phyloP scores from a whole-genome alignment of 2,797 vertebrate species.

The Lacerta viridis region DNA sequence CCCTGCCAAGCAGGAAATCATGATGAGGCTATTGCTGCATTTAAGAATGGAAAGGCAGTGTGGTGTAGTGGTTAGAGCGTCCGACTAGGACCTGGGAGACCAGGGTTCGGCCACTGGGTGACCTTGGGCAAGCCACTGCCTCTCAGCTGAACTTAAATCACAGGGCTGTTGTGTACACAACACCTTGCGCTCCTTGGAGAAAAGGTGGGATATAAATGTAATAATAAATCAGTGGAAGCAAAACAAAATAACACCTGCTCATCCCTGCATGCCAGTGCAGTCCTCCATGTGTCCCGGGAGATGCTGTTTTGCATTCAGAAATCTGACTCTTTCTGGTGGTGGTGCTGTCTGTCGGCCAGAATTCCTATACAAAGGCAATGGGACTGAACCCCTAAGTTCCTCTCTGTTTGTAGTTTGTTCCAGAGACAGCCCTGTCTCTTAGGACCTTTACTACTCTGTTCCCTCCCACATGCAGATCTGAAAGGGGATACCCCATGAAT shows the following conservation, averaged over 20 bases:
- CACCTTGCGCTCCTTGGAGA: too few species aligned
- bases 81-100: too few species aligned
- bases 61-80: too few species aligned
- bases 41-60: background rate
- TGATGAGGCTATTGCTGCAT: background rate
- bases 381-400: background rate
- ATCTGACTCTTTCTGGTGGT: background rate
- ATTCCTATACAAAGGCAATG: background rate
- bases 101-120: too few species aligned
- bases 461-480: background rate
- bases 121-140: too few species aligned
- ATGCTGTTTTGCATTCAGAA: background rate
- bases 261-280: background rate
- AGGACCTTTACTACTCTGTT: background rate
- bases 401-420: constrained; percentile 2
- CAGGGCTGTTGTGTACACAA: too few species aligned
- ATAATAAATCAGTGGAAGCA: background rate
- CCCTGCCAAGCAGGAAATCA: too few species aligned
- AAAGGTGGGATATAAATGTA: too few species aligned
- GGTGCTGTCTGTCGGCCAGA: too few species aligned
- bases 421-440: background rate
- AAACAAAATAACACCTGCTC: background rate
- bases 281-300: background rate
- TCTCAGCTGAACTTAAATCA: too few species aligned
- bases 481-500: constrained; percentile 7